phyloP scores from a whole-genome alignment of 2,888 invertebrate species.

The Seira musarum region DNA sequence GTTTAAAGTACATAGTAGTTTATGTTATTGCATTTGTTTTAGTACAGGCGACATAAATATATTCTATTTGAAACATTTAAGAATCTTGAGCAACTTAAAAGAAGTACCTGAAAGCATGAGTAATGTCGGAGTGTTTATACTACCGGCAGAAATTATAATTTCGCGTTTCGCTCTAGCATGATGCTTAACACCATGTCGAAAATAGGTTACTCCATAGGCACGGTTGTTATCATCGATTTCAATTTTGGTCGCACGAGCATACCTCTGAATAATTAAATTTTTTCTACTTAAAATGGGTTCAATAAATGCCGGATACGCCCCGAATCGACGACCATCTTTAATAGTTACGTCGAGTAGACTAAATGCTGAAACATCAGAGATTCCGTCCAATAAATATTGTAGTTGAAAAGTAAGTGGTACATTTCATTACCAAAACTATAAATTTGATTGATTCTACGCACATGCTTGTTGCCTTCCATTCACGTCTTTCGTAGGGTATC shows the following conservation, averaged over 20 bases:
- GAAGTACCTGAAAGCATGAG: conserved; percentile 62
- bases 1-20: too few relatives aligned
- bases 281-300: conserved; percentile 43
- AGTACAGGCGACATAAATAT: too few relatives aligned
- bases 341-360: conserved; percentile 54
- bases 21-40: too few relatives aligned
- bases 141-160: conserved; percentile 59
- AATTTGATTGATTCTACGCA: conserved; percentile 11
- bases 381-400: neutral
- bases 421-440: neutral
- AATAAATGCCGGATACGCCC: conserved; percentile 48
- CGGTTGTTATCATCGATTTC: conserved; percentile 34
- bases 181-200: conserved; percentile 51
- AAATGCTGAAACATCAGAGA: conserved; percentile 38
- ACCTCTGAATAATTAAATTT: conserved; percentile 59
- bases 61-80: too few relatives aligned
- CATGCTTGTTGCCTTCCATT: conserved; percentile 54
- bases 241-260: conserved; percentile 52
- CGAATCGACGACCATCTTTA: conserved; percentile 53
- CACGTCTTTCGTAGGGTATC: conserved; percentile 41
- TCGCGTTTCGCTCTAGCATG: conserved; percentile 59
- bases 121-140: conserved; percentile 52
- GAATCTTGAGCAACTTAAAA: too few relatives aligned
- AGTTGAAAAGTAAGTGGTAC: neutral
- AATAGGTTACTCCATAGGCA: conserved; percentile 62